phyloP scores from a whole-genome alignment of 1,140 invertebrate species.

The Brachionus rubens region DNA sequence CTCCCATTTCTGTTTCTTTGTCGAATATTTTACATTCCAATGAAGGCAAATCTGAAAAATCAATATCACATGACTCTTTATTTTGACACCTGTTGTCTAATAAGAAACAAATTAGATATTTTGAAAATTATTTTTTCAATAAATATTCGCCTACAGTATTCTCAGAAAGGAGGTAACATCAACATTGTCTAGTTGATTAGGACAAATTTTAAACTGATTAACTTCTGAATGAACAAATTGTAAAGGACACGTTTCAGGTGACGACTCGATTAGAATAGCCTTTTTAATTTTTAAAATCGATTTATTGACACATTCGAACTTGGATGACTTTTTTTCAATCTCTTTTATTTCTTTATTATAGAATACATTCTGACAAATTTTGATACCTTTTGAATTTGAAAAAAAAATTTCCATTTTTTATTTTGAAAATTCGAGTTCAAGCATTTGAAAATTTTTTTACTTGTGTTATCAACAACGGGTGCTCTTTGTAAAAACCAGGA shows the following conservation, averaged over 20 bases:
- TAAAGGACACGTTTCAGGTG: constrained; percentile 8
- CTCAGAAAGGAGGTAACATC: constrained; percentile 34
- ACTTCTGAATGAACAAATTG: constrained; percentile 32
- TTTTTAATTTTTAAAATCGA: constrained; percentile 34
- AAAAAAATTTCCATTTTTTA: not conserved
- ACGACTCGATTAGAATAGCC: constrained; percentile 17
- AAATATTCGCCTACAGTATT: constrained; percentile 7
- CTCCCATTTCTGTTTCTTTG: not conserved
- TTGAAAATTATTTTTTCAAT: not conserved
- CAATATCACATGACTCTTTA: constrained; percentile 24
- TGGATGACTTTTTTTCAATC: not conserved
- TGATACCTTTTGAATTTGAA: not conserved
- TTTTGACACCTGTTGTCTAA: constrained; percentile 33
- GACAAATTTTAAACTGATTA: not conserved
- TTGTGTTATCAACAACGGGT: constrained; percentile 4
- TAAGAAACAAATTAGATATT: not conserved
- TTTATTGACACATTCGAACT: constrained; percentile 12
- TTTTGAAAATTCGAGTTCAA: too few relatives aligned
- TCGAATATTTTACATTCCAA: constrained; percentile 33
- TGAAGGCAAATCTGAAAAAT: not conserved
- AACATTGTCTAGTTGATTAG: not conserved
- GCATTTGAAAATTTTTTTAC: too few relatives aligned
- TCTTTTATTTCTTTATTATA: not conserved
- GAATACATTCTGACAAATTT: not conserved
- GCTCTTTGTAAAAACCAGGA: constrained; percentile 24